Evolutionary conservation across 2,797 vertebrate species (phyloP), one percentile per base, ranked within the genome.

Genomic region (Schizopygopsis malacanthus): DNA sequence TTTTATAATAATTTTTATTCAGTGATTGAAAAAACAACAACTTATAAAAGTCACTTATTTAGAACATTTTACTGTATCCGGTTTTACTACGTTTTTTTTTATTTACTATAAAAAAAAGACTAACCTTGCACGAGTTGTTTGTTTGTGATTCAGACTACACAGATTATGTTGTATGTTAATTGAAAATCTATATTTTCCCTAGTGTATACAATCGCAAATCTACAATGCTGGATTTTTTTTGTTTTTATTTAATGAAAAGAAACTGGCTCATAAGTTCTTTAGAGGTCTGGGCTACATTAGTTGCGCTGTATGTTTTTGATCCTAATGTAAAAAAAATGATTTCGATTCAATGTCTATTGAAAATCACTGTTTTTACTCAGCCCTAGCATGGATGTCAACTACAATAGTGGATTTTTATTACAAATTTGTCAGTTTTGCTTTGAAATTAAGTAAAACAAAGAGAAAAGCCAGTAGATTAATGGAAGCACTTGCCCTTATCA

Each of bases 401-500:
- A 75, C 52, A 85, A 45, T 67, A 22, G 50, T 65, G 37, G 41
- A 37, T 67, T 81, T 70, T 82, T 63, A 79, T 63, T 25, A 18
- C 39, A 63, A 45, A 79, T 63, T 18, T 63, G 56, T 80, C 20
- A 20, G 59, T 85, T 85, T 22, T n/a, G 65, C 45, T 75, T 77
- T 83, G 54, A 89, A 86, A 86, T 54, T 6, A 52, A 85, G 79
- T 80, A 79, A 83, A 83, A 81, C 69, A 75, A 73, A 84, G 63
- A 79, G 83, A 77, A 76, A 69, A 75, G 79, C 80, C n/a, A 41
- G 70, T 73, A 47, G 47, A 71, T 82, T 81, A 81, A 79, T 86
- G 80, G 83, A 87, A 86, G 18, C 81, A 79, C 77, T 86, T 78
- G 45, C 50, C 79, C 78, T 88, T 87, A 89, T 90, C 86, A 89